phyloP scores from a whole-genome alignment of 2,113 vertebrate genomes.

The Atlantisia rogersi region DNA sequence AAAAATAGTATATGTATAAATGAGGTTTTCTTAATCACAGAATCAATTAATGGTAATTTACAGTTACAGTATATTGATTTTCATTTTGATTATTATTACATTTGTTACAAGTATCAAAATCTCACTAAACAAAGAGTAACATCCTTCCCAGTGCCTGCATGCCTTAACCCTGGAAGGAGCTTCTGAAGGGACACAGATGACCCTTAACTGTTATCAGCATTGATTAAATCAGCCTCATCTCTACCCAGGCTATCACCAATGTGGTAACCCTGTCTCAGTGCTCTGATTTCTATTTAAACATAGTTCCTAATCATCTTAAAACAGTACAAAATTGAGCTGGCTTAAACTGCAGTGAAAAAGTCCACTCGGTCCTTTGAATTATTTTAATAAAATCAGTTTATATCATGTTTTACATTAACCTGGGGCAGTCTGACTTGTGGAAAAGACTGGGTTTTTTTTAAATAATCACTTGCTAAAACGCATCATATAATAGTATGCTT shows the following conservation, averaged over 20 bases:
- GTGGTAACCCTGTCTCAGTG: background rate
- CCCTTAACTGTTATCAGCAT: background rate
- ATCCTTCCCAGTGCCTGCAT: background rate
- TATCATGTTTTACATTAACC: background rate
- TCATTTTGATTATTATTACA: background rate
- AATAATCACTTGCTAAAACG: background rate
- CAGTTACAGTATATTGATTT: background rate
- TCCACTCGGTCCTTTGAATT: background rate
- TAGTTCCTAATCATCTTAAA: background rate
- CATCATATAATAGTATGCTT: background rate
- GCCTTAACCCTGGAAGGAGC: background rate
- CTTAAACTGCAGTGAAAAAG: background rate
- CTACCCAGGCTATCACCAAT: background rate
- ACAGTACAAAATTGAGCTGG: background rate
- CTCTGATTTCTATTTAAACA: background rate
- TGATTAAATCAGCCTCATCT: background rate
- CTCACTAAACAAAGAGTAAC: background rate
- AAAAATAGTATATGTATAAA: background rate
- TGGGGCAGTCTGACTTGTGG: background rate
- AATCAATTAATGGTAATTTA: background rate
- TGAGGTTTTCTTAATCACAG: background rate
- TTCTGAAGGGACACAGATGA: rapidly evolving
- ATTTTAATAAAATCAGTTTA: background rate
- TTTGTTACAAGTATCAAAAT: background rate
- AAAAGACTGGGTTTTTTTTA: background rate